Evolutionary conservation across 2,113 vertebrate genomes (phyloP), one percentile per base, ranked within the genome.

Genomic region (Ancistrus triradiatus): DNA sequence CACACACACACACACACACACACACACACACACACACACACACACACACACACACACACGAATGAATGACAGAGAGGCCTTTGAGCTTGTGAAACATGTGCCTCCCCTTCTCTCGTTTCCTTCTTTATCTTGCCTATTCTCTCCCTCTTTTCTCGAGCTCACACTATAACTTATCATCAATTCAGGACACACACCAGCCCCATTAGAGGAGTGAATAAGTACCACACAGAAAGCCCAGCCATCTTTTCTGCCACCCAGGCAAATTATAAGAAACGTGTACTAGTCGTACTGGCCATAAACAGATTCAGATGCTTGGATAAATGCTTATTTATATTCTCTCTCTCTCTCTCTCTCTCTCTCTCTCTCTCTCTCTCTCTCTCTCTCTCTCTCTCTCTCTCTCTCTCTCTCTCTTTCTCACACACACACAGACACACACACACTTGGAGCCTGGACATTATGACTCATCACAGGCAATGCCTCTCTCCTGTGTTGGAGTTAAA

Each of bases 41-140:
- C 61, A n/a, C 47, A 25, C 57, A 9, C 35, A 31, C 47, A 40
- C 53, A 55, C 56, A 66, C 40, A 58, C 35, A 28, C 37, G 21
- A 47, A n/a, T n/a, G n/a, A n/a, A n/a, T n/a, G 68, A 86, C 83
- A 86, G 81, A 84, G 74, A 63, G 61, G 42, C 56, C 79, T 78
- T 85, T 86, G 61, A 85, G 48, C 15, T 46, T 13, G 56, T 55
- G 53, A 58, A 74, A 77, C 75, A 70, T 63, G 77, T 75, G 70
- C 51, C 59, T 68, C 69, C 56, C 65, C 46, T 53, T 55, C 52
- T 66, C 58, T 74, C 24, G 10, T 63, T 66, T 66, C 62, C 27
- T 74, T 80, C 76, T 63, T 51, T 15, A 77, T 79, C 76, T 63
- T 35, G 24, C 69, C 67, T 59, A 19, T 18, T 17, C 19, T 42